A percentile compares a stretch with the other conserved stretches of the same genome.
Conservation (phyloP, 2,797 vertebrate species). For the Cuculus canorus region DNA sequence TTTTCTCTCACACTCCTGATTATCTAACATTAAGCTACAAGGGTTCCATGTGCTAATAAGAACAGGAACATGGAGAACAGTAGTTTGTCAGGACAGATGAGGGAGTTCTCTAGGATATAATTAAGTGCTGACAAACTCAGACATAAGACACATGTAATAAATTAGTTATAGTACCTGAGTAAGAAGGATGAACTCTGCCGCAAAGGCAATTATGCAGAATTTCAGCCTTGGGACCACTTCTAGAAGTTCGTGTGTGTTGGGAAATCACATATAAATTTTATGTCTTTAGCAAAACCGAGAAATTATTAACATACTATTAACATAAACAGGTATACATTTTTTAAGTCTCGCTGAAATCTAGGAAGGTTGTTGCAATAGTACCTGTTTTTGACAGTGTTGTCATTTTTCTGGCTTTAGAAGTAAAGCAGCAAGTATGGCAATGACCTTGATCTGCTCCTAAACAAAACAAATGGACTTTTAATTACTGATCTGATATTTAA, state of each 20-base stretch:
- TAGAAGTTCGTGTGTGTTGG: not conserved
- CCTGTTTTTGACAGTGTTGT: not conserved
- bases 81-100: not conserved
- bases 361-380: not conserved
- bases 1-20: not conserved
- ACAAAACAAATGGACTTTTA: not conserved
- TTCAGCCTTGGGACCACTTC: conserved; percentile 29
- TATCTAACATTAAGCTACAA: not conserved
- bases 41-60: not conserved
- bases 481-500: conserved; percentile 16
- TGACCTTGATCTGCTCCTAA: not conserved
- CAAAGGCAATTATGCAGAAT: conserved; percentile 30
- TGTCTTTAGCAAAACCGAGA: conserved; percentile 12
- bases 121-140: conserved; percentile 44
- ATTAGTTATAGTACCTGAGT: conserved; percentile 40
- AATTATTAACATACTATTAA: not conserved
- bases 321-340: not conserved
- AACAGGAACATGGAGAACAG: not conserved
- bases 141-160: conserved; percentile 12
- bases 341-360: not conserved
- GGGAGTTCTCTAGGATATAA: not conserved
- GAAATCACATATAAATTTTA: conserved; percentile 17
- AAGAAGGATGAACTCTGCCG: conserved; percentile 17
- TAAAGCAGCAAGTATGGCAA: not conserved
- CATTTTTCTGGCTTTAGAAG: not conserved